Conservation (phyloP, 2,113 vertebrate genomes). For the Carassius carassius region DNA sequence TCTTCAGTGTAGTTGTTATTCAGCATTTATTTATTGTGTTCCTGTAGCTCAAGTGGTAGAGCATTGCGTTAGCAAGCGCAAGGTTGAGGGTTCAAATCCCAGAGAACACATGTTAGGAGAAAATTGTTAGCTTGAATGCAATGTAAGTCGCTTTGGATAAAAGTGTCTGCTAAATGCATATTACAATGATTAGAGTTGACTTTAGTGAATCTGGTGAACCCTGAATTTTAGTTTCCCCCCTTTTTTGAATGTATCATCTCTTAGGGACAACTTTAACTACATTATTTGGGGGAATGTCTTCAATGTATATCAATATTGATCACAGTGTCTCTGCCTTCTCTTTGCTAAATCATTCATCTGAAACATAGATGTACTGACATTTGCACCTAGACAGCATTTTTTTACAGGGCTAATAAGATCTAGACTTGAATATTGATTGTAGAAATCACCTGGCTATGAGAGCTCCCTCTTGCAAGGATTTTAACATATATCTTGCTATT, state of each 20-base stretch:
- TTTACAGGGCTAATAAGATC: conserved; percentile 10
- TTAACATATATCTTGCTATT: conserved; percentile 10
- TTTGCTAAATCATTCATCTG: conserved; percentile 47
- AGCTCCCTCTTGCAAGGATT: neutral
- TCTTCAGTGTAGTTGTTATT: too few relatives aligned
- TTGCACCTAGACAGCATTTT: conserved; percentile 10
- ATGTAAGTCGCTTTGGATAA: too few relatives aligned
- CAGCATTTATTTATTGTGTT: too few relatives aligned
- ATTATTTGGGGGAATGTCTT: neutral
- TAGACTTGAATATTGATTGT: conserved; percentile 21
- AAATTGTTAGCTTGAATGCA: too few relatives aligned
- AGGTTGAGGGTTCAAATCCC: too few relatives aligned
- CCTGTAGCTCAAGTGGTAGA: too few relatives aligned
- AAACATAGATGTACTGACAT: neutral
- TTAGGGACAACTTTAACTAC: neutral
- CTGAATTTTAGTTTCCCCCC: neutral
- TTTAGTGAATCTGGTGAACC: neutral
- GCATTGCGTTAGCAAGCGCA: too few relatives aligned
- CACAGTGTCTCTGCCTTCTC: conserved; percentile 41
- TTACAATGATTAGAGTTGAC: neutral
- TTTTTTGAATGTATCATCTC: neutral
- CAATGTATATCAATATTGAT: conserved; percentile 46
- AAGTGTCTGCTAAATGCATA: too few relatives aligned
- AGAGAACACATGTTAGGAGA: too few relatives aligned
- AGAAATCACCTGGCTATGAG: neutral